These are phyloP conservation scores for Lycaon pictus DNA, from an alignment of 2,113 vertebrate genomes.

Conservation along the genomic window DNA sequence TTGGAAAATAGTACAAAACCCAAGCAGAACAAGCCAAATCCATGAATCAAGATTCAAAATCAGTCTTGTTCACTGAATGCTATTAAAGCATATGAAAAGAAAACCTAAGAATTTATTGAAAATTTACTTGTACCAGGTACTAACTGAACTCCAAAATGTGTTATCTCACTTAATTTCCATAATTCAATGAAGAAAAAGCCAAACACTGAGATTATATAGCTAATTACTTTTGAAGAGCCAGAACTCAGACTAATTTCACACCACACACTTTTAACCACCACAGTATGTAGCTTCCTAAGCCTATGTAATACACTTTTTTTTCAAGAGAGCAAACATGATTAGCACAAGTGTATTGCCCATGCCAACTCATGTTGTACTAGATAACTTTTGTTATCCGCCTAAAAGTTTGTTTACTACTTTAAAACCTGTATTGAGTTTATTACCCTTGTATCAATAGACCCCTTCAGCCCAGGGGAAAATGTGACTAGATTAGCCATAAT, in stretches of 20 bases:
- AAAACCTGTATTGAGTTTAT: background rate
- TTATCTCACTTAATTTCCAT: constrained; percentile 40
- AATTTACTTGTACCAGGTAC: background rate
- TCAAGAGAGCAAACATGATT: background rate
- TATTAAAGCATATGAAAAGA: background rate
- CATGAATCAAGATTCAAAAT: background rate
- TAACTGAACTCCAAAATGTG: background rate
- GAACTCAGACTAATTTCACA: background rate
- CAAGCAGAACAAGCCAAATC: background rate
- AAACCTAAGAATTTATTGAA: background rate
- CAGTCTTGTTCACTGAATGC: background rate
- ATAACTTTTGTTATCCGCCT: background rate
- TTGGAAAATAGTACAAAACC: background rate
- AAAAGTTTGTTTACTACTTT: constrained; percentile 48
- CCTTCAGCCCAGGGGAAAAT: background rate
- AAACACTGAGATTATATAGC: background rate
- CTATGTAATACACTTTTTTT: background rate
- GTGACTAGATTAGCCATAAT: background rate
- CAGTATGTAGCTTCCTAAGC: background rate
- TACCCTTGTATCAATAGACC: background rate
- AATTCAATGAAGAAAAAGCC: background rate
- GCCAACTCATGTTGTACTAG: background rate
- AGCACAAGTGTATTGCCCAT: background rate
- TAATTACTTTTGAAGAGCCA: background rate
- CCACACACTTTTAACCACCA: background rate